These are phyloP conservation scores for Patella caerulea DNA, from an alignment of 2,888 invertebrate genomes.

Conservation along the genomic window DNA sequence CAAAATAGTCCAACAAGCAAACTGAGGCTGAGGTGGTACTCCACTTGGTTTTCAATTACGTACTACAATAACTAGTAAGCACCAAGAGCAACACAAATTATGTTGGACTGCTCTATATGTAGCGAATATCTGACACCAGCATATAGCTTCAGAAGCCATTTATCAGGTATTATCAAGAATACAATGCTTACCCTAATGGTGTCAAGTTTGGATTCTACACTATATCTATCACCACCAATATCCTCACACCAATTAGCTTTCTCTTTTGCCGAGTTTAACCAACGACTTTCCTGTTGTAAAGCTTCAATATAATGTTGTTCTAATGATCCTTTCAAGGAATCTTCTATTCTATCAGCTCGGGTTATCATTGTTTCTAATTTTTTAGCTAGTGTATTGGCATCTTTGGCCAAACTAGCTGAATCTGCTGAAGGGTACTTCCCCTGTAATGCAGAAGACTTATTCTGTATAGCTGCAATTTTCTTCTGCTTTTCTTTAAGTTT, in stretches of 20 bases:
- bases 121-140: too few relatives aligned
- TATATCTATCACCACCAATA: slow-evolving; percentile 86
- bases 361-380: slow-evolving; percentile 81
- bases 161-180: not conserved
- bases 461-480: slow-evolving; percentile 86
- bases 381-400: slow-evolving; percentile 60
- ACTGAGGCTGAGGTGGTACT: too few relatives aligned
- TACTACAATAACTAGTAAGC: too few relatives aligned
- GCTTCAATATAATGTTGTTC: slow-evolving; percentile 91
- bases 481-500: slow-evolving; percentile 81
- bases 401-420: slow-evolving; percentile 63
- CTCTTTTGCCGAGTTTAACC: slow-evolving; percentile 86
- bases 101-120: too few relatives aligned
- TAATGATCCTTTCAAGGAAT: slow-evolving; percentile 80
- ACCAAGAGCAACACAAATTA: too few relatives aligned
- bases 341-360: slow-evolving; percentile 81
- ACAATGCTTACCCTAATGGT: slow-evolving; percentile 63
- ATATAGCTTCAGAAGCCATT: too few relatives aligned
- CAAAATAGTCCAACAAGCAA: too few relatives aligned
- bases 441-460: slow-evolving; percentile 74
- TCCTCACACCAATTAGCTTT: slow-evolving; percentile 90
- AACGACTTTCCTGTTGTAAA: slow-evolving; percentile 84
- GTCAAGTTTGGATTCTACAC: slow-evolving; percentile 90
- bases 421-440: slow-evolving; percentile 65
- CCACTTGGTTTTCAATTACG: too few relatives aligned